phyloP scores from a whole-genome alignment of 23 tunicate genomes.

The Halocynthia roretzi region DNA sequence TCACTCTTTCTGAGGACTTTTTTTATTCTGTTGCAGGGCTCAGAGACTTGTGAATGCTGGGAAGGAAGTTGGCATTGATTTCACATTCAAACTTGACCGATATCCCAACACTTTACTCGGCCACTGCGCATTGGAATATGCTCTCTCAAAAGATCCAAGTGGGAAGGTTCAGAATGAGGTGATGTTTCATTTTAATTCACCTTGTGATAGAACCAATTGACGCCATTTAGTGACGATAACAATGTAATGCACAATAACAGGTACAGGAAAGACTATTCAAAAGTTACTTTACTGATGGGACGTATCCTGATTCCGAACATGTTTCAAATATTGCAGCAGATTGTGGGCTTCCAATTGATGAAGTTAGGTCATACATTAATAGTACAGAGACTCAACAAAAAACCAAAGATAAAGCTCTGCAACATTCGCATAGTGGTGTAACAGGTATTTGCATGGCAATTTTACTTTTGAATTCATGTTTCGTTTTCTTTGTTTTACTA shows the following conservation, averaged over 20 bases:
- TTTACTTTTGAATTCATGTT: not conserved
- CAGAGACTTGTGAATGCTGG: slow-evolving; percentile 46
- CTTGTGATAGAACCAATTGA: no score
- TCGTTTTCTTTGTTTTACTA: not conserved
- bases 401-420: slow-evolving; percentile 28
- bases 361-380: slow-evolving; percentile 35
- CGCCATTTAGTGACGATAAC: no score
- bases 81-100: slow-evolving; percentile 44
- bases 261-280: slow-evolving; percentile 70
- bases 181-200: not conserved
- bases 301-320: slow-evolving; percentile 42
- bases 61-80: slow-evolving; percentile 74
- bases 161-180: slow-evolving; percentile 60
- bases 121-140: slow-evolving; percentile 82
- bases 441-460: slow-evolving; percentile 26
- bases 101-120: slow-evolving; percentile 72
- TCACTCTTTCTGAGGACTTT: not conserved
- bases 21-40: slow-evolving; percentile 27
- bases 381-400: slow-evolving; percentile 22
- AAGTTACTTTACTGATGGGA: slow-evolving; percentile 85
- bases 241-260: slow-evolving; percentile 8
- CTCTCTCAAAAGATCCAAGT: slow-evolving; percentile 52
- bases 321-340: slow-evolving; percentile 32
- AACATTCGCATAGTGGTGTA: slow-evolving; percentile 35
- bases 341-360: slow-evolving; percentile 39